Evolutionary conservation across 1,140 invertebrate genomes (phyloP), one percentile per base, ranked within the genome.

Genomic region (Achroia grisella): DNA sequence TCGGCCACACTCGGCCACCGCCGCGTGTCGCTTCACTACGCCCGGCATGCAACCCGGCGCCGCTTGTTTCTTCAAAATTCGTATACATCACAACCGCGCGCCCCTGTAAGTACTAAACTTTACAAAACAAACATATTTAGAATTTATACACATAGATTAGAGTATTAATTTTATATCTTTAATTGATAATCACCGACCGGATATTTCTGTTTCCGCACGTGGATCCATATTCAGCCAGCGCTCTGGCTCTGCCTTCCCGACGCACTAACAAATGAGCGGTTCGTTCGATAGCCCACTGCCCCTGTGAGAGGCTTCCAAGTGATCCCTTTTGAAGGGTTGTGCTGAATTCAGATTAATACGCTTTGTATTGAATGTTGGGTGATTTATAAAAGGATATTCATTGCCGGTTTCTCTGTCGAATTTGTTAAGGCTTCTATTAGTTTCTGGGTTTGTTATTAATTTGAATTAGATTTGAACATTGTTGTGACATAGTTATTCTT

Each of bases 221-320:
- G 76, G 65, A 72, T 73, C 59, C 52, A 66, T 73, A 65, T 63
- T 67, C 56, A 23, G 49, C 48, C 54, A 49, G 54, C 33, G 60
- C 48, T 64, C 39, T 58, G 57, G 60, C 48, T 64, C 39, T 58
- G 57, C 56, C 60, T 68, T 66, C 68, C 53, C 64, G 62, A 70
- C 71, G 71, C 72, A 73, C 60, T 59, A 74, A 79, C 74, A 77
- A 79, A 83, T 77, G 71, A 74, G 65, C 68, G 66, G 68, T 74
- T 68, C 73, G 73, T 79, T 79, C 80, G 76, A 82, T 85, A 85
- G 78, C 81, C 80, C 80, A 84, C 72, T 84, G 80, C 80, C 80
- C 81, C 81, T 85, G 71, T 85, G 64, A 80, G 73, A 74, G 63
- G 58, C 64, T 74, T 66, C 59, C 58, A 63, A 71, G 62, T 63